Evolutionary conservation across 2,113 vertebrate genomes (phyloP), one percentile per base, ranked within the genome.

Genomic region (Edolisoma coerulescens): DNA sequence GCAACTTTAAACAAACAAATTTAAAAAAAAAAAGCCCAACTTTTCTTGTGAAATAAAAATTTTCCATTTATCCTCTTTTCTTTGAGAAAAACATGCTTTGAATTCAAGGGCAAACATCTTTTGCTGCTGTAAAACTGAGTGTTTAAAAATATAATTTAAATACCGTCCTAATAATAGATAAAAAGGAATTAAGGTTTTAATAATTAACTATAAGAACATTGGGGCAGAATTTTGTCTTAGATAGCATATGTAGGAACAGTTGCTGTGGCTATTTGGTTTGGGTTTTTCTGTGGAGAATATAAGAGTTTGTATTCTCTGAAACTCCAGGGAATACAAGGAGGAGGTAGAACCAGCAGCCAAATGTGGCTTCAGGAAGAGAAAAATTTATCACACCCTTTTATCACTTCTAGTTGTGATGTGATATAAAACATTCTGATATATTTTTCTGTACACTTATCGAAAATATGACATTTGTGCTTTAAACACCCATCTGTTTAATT

Each of bases 141-240:
- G 73, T 84, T 95, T 73, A 28, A 80, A 73, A 89, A 83, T 52
- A 75, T 30, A 65, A 69, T 81, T 70, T 61, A 63, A 94, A 78
- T 70, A 78, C 16, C 52, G 37, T 64, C 16, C 17, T 10, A 74
- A 33, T 65, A 85, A 71, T 16, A 65, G 68, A 75, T 50, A 57
- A 77, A 90, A 94, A 59, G 5, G 14, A 86, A 69, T 87, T 65
- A 73, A 71, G 1, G 2, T 39, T 79, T 89, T 80, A 77, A 44
- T 75, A 37, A 67, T 63, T 74, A 84, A 32, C 27, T 83, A 0
- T 26, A 61, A 60, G 70, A 53, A 69, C 0, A 2, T 10, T 19
- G 24, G 11, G 10, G 5, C 19, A 79, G 32, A 63, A 32, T 57
- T 87, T 95, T 24, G 15, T 71, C 33, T 75, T 70, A 37, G 28